Percentiles rank a stretch among this genome's conserved stretches.
These are phyloP conservation scores for Aphidius ervi DNA, from an alignment of 1,140 invertebrate genomes.

Conservation along the genomic window DNA sequence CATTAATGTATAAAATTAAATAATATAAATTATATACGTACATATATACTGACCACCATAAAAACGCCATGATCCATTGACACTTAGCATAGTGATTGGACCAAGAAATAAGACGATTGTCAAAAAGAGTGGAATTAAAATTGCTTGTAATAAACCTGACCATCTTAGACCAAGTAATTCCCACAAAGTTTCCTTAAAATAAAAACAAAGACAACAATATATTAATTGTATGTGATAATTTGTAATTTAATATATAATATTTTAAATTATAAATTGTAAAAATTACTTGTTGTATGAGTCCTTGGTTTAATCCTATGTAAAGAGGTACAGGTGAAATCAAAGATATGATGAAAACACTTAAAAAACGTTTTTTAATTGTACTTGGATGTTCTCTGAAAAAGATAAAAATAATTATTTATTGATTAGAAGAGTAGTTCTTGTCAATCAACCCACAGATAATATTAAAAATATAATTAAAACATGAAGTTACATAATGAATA, in stretches of 20 bases:
- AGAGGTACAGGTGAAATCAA: slow-evolving; percentile 73
- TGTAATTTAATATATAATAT: background rate
- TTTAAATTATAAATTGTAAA: background rate
- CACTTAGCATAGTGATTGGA: slow-evolving; percentile 69
- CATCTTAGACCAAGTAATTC: slow-evolving; percentile 73
- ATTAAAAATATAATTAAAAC: background rate
- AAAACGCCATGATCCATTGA: slow-evolving; percentile 65
- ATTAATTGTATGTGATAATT: background rate
- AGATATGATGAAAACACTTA: slow-evolving; percentile 78
- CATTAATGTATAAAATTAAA: slow-evolving; percentile 13
- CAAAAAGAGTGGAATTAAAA: slow-evolving; percentile 70
- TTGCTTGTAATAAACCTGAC: slow-evolving; percentile 69
- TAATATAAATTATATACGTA: slow-evolving; percentile 21
- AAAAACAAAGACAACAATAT: slow-evolving; percentile 14
- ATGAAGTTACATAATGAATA: slow-evolving; percentile 11
- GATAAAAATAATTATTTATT: slow-evolving; percentile 16
- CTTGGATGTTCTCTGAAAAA: slow-evolving; percentile 76
- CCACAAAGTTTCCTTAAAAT: slow-evolving; percentile 58
- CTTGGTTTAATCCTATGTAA: slow-evolving; percentile 63
- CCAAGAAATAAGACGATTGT: slow-evolving; percentile 84
- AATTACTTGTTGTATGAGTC: slow-evolving; percentile 57
- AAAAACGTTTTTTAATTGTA: slow-evolving; percentile 83
- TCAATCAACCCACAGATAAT: background rate
- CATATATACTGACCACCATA: slow-evolving; percentile 60
- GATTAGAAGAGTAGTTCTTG: background rate